Percentiles rank a stretch among this genome's conserved stretches.
Evolutionary conservation across 2,113 vertebrate species (phyloP).

Genomic region (Helogale parvula): DNA sequence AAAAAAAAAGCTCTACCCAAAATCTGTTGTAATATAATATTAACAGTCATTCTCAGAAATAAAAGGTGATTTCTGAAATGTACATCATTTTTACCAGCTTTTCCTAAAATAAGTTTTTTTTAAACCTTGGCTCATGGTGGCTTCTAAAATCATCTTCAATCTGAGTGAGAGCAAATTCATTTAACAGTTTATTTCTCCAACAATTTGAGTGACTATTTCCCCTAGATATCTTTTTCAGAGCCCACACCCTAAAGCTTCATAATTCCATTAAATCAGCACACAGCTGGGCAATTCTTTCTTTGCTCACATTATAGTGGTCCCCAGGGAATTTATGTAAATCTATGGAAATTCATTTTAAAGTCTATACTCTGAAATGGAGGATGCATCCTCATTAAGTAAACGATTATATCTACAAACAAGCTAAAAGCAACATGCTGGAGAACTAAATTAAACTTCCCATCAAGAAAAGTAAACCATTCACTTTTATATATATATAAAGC

Average conservation of each 20-base stretch:
- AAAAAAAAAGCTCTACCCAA: not conserved
- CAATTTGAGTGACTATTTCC: conserved; percentile 62
- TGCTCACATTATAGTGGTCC: conserved; percentile 75
- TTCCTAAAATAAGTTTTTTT: not conserved
- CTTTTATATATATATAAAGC: no score
- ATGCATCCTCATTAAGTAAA: conserved; percentile 68
- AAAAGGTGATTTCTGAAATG: conserved; percentile 44
- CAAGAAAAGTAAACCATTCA: conserved; percentile 59
- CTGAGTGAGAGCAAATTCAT: conserved; percentile 52
- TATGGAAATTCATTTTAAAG: conserved; percentile 80
- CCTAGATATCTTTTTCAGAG: conserved; percentile 64
- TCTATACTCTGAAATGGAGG: conserved; percentile 58
- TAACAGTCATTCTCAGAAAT: conserved; percentile 24
- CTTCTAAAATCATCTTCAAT: conserved; percentile 53
- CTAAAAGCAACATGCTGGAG: conserved; percentile 60
- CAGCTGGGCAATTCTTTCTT: conserved; percentile 70
- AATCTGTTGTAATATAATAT: conserved; percentile 42
- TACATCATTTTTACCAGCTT: conserved; percentile 28
- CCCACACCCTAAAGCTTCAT: conserved; percentile 38
- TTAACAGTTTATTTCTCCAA: conserved; percentile 63
- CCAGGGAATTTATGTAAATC: conserved; percentile 78
- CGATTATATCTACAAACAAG: conserved; percentile 63
- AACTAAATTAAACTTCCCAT: conserved; percentile 77
- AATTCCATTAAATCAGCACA: conserved; percentile 75
- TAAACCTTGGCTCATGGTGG: conserved; percentile 26